Evolutionary conservation across 2,888 invertebrate species (phyloP), one percentile per base, ranked within the genome.

Genomic region (Chloroclystis v-ata): DNA sequence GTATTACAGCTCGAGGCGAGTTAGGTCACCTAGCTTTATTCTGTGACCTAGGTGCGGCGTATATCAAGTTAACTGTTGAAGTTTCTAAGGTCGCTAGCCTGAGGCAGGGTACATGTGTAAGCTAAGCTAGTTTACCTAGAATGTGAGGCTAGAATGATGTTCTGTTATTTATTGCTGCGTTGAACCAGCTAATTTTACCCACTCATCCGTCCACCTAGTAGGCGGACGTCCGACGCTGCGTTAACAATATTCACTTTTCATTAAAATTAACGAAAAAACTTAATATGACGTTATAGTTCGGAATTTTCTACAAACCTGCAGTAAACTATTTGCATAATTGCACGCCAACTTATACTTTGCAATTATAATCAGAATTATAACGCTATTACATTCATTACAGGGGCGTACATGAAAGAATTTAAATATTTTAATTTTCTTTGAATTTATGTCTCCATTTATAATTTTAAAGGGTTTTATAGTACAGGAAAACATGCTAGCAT

Each of bases 51-150:
- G 44, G 42, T 47, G 45, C 61, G 63, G 46, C 60, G 57, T 76
- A 72, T 66, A 69, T 76, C 69, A 70, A 61, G 56, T 52, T 63
- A 72, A 78, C 69, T 67, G 68, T 60, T 54, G 56, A 77, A 76
- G 64, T 75, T 75, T 39, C 41, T 46, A 54, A 49, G 52, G 57
- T 12, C 37, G 53, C 44, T 29, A 41, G 54, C 52, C 49, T 43
- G 28, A 35, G 49, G 52, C 37, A 41, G 47, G 42, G 38, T 13
- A 50, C 51, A 43, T 28, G 49, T 37, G 47, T 41, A 29, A 32
- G 13, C 13, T 9, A 9, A 14, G 32, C 20, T 8, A 32, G 1
- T n/a, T 26, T 6, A 26, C 26, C 1, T 26, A 26, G 20, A 20
- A 20, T 20, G 20, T 20, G 20, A 4, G 20, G 20, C n/a, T n/a